These are phyloP conservation scores for Neopipo cinnamomea DNA, from an alignment of 2,113 vertebrate species.

Conservation along the genomic window DNA sequence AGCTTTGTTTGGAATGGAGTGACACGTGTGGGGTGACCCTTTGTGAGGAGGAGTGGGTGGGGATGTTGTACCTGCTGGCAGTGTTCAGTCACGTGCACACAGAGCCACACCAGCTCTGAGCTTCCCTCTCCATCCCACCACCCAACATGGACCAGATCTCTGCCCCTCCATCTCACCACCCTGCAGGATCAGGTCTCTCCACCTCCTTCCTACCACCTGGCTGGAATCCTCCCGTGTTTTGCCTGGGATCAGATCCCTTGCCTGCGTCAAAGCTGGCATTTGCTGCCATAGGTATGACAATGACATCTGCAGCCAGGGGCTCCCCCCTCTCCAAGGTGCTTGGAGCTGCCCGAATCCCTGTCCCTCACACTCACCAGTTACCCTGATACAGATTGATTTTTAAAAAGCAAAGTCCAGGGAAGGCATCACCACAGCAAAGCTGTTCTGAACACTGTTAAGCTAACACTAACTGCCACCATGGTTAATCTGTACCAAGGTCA, in stretches of 20 bases:
- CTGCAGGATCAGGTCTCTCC: background rate
- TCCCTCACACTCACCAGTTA: background rate
- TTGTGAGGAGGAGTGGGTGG: rapidly evolving
- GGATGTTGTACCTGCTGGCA: background rate
- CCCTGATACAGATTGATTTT: background rate
- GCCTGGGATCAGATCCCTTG: background rate
- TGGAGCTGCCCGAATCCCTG: background rate
- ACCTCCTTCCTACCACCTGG: background rate
- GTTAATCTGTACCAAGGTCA: slow-evolving; percentile 40
- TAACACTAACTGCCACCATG: background rate
- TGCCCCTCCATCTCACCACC: background rate
- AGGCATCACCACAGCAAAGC: background rate
- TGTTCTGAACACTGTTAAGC: background rate
- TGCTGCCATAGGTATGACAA: slow-evolving; percentile 18
- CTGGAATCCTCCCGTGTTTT: background rate
- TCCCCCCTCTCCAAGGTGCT: background rate
- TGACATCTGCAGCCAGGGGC: background rate
- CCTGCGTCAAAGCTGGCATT: background rate
- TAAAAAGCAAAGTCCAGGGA: background rate
- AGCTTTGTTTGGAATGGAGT: background rate
- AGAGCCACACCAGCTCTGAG: rapidly evolving
- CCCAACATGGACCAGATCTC: background rate
- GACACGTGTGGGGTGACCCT: rapidly evolving
- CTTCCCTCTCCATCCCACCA: background rate
- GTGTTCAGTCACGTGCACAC: background rate